Base-by-base conservation (phyloP, 92 coral and sea anemone genomes). In the Bergia puertoricense region DNA sequence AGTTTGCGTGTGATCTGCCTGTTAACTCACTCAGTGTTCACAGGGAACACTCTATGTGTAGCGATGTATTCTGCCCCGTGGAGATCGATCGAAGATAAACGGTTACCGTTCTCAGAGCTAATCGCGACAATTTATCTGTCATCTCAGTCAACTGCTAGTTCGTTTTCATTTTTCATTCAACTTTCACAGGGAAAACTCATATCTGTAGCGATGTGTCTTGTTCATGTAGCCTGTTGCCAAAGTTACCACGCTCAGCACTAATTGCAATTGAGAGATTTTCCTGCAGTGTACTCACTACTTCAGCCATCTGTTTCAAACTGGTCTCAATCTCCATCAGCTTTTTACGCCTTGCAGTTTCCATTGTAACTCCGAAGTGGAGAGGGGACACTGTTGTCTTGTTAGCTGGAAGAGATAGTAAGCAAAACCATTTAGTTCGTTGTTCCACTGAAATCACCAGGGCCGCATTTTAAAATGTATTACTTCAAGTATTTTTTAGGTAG, bases 371-470 rank as follows among this genome's bases (percentile, higher is more conserved):
- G 2, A 44, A 45, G 40, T 14, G 6, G 65, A 66, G 40, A 18
- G 82, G 82, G 40, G 82, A 78, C 57, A 46, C 66, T 9, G 62
- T 30, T 9, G 15, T 46, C 42, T 73, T 73, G 67, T 79, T 79
- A 22, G 5, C 82, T 79, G 67, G 4, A 79, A 50, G 9, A 79
- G 65, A 79, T 18, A 45, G 20, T 62, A 16, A 62, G 30, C 30
- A 62, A 16, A 62, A 20, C 2, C 3, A 13, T 20, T 62, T 16
- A 57, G 66, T 3, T 16, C 66, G 20, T 62, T 62, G 8, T 0
- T 54, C 59, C 14, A 13, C 14, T 54, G 14, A 10, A 10, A 54
- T 54, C 59, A 54, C 59, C 59, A 54, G 15, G 59, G 14, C 10
- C 1, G 50, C 50, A 46, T 46, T 2, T 46, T 46, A 46, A 30